Percentiles rank a stretch among this genome's conserved stretches.
Conservation (phyloP, 35 echinoderm and acorn worm genomes). For the Patiria miniata region DNA sequence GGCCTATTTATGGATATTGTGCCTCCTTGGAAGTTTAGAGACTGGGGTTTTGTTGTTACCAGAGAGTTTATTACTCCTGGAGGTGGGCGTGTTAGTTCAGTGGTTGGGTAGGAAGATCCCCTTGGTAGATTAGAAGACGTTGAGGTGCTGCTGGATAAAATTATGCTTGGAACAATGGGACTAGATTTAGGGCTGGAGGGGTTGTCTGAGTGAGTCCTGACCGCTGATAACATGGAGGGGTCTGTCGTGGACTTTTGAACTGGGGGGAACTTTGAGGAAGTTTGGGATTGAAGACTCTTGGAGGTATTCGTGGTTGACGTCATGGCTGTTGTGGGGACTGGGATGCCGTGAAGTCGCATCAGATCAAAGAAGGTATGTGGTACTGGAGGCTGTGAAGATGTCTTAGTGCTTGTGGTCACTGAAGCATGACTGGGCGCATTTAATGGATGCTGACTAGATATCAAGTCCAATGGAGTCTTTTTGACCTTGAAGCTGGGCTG, state of each 20-base stretch:
- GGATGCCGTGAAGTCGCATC: constrained; percentile 13
- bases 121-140: not conserved
- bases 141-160: not conserved
- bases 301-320: constrained; percentile 23
- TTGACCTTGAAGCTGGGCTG: not conserved
- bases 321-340: not conserved
- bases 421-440: not conserved
- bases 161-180: not conserved
- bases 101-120: not conserved
- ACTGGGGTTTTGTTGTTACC: constrained; percentile 15
- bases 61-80: constrained; percentile 32
- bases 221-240: not conserved
- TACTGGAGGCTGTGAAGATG: not conserved
- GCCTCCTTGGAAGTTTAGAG: constrained; percentile 80
- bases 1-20: constrained; percentile 87
- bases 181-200: not conserved
- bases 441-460: not conserved
- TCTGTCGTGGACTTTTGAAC: not conserved
- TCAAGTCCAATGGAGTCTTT: constrained; percentile 7
- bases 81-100: constrained; percentile 38
- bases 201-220: not conserved
- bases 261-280: not conserved
- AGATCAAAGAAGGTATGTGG: constrained; percentile 1
- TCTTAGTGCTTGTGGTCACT: not conserved
- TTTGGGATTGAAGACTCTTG: not conserved